Base-by-base conservation (phyloP, 1,140 invertebrate species). In the Brachionus rotundiformis region DNA sequence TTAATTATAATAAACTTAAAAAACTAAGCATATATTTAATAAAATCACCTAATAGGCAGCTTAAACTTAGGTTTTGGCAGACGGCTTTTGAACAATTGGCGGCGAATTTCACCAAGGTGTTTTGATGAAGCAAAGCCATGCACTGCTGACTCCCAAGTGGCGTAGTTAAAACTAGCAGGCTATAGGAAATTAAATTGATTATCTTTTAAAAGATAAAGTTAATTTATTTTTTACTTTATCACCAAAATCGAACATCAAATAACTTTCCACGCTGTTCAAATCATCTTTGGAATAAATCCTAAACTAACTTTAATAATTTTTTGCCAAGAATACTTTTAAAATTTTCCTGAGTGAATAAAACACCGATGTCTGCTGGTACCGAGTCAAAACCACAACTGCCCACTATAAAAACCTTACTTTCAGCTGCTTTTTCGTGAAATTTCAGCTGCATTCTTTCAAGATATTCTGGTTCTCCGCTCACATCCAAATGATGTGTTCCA, bases 301-400 rank as follows among this genome's bases (percentile, higher is more conserved):
- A 49, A 54, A 82, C 82, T 19, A 71, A 80, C 23, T 83, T 85
- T 84, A 87, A 80, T 84, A 83, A 83, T 44, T 29, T 6, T 3
- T n/a, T 73, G 29, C 19, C 1, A 11, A 23, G 13, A 7, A 11
- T 3, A 49, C 41, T 75, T 41, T 63, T 19, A 75, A 82, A 71
- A 75, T 82, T 71, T 31, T 61, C 10, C 3, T 82, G 44, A n/a
- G 27, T 86, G 85, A 94, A 94, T 10, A 92, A 85, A 1, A 93
- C 86, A 5, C 95, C 95, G 86, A 95, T 88, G 85, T 98, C 95
- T 54, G 91, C 90, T 3, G 95, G 95, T 83, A 98, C 92, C 79
- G 86, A 89, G 84, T 96, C 95, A 85, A 95, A 94, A 1, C 95
- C 95, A 89, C 95, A 96, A 10, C 94, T 92, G 83, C 93, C 94